Base-by-base conservation (phyloP, 2,113 vertebrate genomes). In the Lamprotornis superbus region DNA sequence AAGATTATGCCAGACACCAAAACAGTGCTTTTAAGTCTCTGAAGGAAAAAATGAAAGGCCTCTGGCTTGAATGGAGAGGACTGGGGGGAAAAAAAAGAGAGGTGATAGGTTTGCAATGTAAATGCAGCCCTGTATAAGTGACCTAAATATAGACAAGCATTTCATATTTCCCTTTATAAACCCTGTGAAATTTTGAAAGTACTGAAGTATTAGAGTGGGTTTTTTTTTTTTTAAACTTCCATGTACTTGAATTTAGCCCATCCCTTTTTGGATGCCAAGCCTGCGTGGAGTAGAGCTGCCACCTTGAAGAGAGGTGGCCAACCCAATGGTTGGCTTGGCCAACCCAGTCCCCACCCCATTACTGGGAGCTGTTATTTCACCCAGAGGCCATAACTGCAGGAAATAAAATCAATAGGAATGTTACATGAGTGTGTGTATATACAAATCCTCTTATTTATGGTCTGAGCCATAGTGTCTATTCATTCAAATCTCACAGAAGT, bases 401-500 rank as follows among this genome's bases (percentile, higher is more conserved):
- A 79, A 94, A 82, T 84, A 88, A 96, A 96, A 92, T 90, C 70
- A 89, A 35, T 15, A 87, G 69, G 61, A 93, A 85, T 59, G 69
- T 84, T 93, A 76, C 59, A 56, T 0, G 0, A 82, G 25, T 30
- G 15, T 86, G 61, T 81, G 56, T 87, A 78, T 53, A 44, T 52
- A 79, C 53, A 83, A 92, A 47, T 75, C 50, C 57, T 90, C 65
- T 93, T 93, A 89, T 92, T 96, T 94, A 92, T 91, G 83, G 49
- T 63, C 78, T 82, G 77, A 65, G 46, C 63, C 24, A 4, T 87
- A 80, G 87, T 28, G 55, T 63, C 82, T 89, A 4, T 90, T 97
- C 86, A 92, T 93, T 95, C 92, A 94, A 92, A 87, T 61, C 87
- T 95, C 88, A 75, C 79, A 89, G 57, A 84, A 91, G 52, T 40